Evolutionary conservation across 2,113 vertebrate genomes (phyloP).

Genomic region (Phalacrocorax brasilianus): DNA sequence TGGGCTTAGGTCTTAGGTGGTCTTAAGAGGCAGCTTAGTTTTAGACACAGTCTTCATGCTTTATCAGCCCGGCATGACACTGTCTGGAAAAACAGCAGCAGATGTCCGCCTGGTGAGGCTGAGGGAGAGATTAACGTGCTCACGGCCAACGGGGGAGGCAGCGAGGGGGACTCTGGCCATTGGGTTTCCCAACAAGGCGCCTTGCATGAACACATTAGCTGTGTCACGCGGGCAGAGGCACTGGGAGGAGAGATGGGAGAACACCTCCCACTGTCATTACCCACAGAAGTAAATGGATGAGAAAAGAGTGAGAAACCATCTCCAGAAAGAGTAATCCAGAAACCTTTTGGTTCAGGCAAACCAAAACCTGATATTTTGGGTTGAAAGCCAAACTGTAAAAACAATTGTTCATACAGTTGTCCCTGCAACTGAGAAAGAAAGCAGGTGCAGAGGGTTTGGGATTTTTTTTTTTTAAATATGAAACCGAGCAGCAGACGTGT

Average conservation of each 20-base stretch:
- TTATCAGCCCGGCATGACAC: background rate
- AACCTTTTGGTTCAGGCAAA: background rate
- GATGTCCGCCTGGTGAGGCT: background rate
- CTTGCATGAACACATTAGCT: background rate
- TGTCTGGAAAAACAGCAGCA: background rate
- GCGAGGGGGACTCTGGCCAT: background rate
- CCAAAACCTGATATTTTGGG: background rate
- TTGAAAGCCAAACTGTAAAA: background rate
- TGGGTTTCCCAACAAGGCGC: background rate
- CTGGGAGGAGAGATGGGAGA: background rate
- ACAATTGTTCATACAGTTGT: background rate
- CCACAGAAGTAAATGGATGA: background rate
- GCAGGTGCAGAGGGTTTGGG: background rate
- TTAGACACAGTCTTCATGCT: background rate
- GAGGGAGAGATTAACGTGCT: background rate
- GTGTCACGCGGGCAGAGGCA: fast-evolving
- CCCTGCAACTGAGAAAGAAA: background rate
- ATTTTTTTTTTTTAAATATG: fast-evolving
- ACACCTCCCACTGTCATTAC: fast-evolving
- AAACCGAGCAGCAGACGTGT: background rate
- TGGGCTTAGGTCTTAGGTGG: background rate
- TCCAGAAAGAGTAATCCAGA: background rate
- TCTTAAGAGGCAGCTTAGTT: background rate
- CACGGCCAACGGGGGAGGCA: background rate
- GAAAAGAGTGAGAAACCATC: background rate